These are phyloP conservation scores for Musca domestica DNA, from an alignment of 1,140 invertebrate genomes.

Conservation along the genomic window DNA sequence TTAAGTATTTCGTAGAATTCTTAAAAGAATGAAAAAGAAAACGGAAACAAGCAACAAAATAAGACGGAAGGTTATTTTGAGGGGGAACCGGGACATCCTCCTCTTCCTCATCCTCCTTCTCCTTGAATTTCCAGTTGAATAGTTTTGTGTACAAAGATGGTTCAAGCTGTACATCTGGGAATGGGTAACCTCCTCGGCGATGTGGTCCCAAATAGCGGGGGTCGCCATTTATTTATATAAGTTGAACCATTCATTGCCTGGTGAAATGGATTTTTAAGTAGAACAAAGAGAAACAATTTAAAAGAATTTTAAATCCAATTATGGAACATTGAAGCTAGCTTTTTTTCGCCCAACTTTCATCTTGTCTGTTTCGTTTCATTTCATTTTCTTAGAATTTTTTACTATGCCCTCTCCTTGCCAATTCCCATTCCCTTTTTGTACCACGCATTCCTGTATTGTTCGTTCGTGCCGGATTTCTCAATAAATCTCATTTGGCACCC, in stretches of 20 bases:
- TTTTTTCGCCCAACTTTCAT: constrained; percentile 4
- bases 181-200: too few species aligned
- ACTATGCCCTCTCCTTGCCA: not conserved
- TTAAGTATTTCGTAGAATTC: constrained; percentile 10
- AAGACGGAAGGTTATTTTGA: too few species aligned
- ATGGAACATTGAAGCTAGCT: not conserved
- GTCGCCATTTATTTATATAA: not conserved
- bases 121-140: too few species aligned
- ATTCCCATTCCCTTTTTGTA: not conserved
- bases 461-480: constrained; percentile 7
- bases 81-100: too few species aligned
- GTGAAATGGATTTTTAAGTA: constrained; percentile 22
- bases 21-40: not conserved
- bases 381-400: constrained; percentile 11
- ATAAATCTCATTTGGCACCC: constrained; percentile 17
- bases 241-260: constrained; percentile 9
- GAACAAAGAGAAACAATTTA: constrained; percentile 20
- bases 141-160: too few species aligned
- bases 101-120: too few species aligned
- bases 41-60: constrained; percentile 7
- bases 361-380: constrained; percentile 8
- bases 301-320: constrained; percentile 16
- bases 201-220: too few species aligned
- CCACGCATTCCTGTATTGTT: too few species aligned
- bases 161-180: too few species aligned